These are phyloP conservation scores for Cnemophilus loriae DNA, from an alignment of 2,113 vertebrate genomes.

Conservation along the genomic window DNA sequence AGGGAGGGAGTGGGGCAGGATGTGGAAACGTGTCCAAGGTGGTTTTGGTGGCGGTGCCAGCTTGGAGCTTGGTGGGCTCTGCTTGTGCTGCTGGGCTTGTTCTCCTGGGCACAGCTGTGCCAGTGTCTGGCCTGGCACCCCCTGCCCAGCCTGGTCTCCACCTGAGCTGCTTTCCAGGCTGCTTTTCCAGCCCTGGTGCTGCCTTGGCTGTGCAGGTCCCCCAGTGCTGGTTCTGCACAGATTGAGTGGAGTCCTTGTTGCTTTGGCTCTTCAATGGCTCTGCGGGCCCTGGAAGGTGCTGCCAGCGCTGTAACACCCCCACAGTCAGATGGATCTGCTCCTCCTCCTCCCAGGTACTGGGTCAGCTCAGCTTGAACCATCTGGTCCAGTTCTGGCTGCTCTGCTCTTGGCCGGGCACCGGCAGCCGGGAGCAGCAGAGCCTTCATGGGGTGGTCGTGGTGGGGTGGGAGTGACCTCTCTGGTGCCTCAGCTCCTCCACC, in stretches of 20 bases:
- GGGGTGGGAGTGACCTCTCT: not conserved
- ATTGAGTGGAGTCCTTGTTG: not conserved
- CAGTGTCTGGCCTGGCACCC: fast-evolving
- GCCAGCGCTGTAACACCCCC: not conserved
- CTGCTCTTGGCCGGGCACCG: not conserved
- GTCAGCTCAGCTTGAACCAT: slow-evolving; percentile 54
- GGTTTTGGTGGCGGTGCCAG: not conserved
- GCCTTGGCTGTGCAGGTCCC: not conserved
- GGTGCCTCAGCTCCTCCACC: not conserved
- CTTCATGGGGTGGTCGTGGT: fast-evolving
- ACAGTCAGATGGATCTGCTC: not conserved
- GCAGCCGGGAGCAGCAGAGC: not conserved
- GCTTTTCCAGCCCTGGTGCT: not conserved
- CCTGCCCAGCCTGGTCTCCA: not conserved
- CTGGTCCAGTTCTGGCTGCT: not conserved
- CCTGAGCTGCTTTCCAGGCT: not conserved
- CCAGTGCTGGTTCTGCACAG: not conserved
- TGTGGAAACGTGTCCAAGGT: fast-evolving
- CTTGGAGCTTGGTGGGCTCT: not conserved
- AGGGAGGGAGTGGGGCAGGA: not conserved
- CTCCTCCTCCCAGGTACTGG: not conserved
- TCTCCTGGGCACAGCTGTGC: not conserved
- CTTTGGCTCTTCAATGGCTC: not conserved
- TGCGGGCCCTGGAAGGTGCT: not conserved
- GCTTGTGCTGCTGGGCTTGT: not conserved